Percentiles rank a stretch among this genome's conserved stretches.
Evolutionary conservation across 2,113 vertebrate species (phyloP).

Genomic region (Planiliza haematocheilus): DNA sequence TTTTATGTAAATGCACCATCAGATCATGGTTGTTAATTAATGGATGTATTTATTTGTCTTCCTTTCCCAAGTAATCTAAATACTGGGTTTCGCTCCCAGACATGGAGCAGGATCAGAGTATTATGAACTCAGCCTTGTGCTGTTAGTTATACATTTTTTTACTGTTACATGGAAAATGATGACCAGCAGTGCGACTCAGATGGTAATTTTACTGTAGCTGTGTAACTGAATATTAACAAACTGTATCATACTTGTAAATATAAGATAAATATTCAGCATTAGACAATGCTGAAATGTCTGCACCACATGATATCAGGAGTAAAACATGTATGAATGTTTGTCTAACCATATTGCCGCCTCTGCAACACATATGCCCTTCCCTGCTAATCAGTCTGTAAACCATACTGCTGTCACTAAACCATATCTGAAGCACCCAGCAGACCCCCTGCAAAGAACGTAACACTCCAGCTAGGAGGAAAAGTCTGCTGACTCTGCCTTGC

Average conservation of each 20-base stretch:
- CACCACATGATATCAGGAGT: not conserved
- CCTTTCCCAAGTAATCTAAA: not conserved
- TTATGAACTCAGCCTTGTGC: not conserved
- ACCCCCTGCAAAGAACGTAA: conserved; percentile 15
- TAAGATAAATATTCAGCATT: not conserved
- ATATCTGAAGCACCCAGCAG: conserved; percentile 36
- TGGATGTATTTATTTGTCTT: not conserved
- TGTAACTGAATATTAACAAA: not conserved
- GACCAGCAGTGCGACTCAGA: conserved; percentile 1
- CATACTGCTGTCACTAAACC: conserved; percentile 2
- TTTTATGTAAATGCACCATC: too few species aligned
- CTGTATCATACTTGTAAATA: not conserved
- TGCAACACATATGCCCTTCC: not conserved
- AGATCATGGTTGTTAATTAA: too few species aligned
- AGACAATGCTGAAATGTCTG: not conserved
- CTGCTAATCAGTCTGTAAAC: conserved; percentile 21
- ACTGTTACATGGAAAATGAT: not conserved
- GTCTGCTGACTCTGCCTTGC: conserved; percentile 26
- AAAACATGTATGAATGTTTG: not conserved
- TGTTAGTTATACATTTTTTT: not conserved
- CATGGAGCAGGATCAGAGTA: not conserved
- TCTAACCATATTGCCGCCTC: not conserved
- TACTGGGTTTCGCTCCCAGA: not conserved
- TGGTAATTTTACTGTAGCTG: not conserved
- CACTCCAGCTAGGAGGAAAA: conserved; percentile 2